Base-by-base conservation (phyloP, 2,888 invertebrate genomes). In the Caenorhabditis plicata region DNA sequence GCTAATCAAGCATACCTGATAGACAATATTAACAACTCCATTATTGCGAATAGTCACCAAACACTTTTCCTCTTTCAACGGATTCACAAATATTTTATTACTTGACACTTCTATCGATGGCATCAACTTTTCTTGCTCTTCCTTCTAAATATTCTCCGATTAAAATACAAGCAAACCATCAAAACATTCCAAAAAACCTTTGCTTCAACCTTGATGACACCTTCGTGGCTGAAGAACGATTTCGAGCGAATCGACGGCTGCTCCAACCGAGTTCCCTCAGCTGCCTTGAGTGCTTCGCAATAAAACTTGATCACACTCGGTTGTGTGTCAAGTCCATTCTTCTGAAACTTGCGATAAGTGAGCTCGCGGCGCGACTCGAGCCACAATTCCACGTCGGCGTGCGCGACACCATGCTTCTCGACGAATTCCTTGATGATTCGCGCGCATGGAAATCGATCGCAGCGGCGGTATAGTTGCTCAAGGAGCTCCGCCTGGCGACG, bases 291-390 rank as follows among this genome's bases (percentile, higher is more conserved):
- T 15, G 60, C 36, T 33, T 60, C 60, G 17, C 50, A 50, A 27
- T 60, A 60, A 39, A 60, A 60, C 17, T 60, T 33, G 8, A 60
- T 50, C n/a, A 54, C 54, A 13, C 45, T 46, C n/a, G 58, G 48
- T 4, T 58, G 52, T 13, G 46, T 50, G 31, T 60, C 45, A 2
- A 54, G 46, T 2, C 54, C 54, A 23, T 45, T 48, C 20, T 51
- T 42, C 9, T 46, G 40, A 35, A 49, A 60, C 17, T 60, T 54
- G 19, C 46, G 49, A 22, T 60, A 54, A 15, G 60, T 54, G 22
- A 43, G 40, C 26, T 60, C 50, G 45, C 60, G 60, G 19, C 60
- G 60, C 8, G 49, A 46, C 36, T 60, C 60, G 3, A 60, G 50
- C 60, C 60, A 60, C 3, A 51, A 50, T 47, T 58, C 58, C 0